Percentiles rank a stretch among this genome's conserved stretches.
Evolutionary conservation across 64 coral and sea anemone genomes (phyloP).

Genomic region (Pachyseris speciosa): DNA sequence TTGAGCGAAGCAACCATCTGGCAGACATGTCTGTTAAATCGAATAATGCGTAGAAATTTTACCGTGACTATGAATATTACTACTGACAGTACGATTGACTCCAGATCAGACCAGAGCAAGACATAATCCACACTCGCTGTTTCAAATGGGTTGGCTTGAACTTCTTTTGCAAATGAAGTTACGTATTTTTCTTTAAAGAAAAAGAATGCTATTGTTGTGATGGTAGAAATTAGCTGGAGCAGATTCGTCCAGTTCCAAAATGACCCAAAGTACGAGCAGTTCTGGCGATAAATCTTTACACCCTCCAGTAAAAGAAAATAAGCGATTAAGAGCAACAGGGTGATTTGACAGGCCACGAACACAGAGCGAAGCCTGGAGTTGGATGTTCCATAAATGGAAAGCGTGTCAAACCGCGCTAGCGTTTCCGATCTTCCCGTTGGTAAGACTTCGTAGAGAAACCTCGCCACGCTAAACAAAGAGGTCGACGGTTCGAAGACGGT

Average conservation of each 20-base stretch:
- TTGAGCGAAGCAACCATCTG: constrained; percentile 87
- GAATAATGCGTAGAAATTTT: constrained; percentile 73
- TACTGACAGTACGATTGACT: constrained; percentile 68
- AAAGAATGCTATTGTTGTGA: constrained; percentile 64
- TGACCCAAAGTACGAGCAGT: constrained; percentile 65
- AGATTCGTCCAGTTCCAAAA: constrained; percentile 97
- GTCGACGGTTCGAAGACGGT: constrained; percentile 83
- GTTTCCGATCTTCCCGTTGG: constrained; percentile 62
- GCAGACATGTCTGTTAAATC: constrained; percentile 91
- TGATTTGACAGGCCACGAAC: constrained; percentile 66
- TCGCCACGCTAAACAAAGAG: constrained; percentile 75
- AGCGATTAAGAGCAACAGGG: constrained; percentile 63
- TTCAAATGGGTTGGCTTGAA: constrained; percentile 84
- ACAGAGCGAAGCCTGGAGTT: constrained; percentile 48
- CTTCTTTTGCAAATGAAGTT: constrained; percentile 64
- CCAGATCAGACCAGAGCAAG: constrained; percentile 74
- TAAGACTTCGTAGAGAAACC: constrained; percentile 73
- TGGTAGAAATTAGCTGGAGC: constrained; percentile 60
- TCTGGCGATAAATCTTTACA: constrained; percentile 62
- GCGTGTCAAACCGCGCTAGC: constrained; percentile 44
- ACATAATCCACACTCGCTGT: constrained; percentile 85
- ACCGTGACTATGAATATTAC: constrained; percentile 86
- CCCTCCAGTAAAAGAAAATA: constrained; percentile 70
- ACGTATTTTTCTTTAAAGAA: constrained; percentile 92
- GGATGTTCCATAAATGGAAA: constrained; percentile 76